Base-by-base conservation (phyloP, 1,140 invertebrate species). In the Dreissena polymorpha region DNA sequence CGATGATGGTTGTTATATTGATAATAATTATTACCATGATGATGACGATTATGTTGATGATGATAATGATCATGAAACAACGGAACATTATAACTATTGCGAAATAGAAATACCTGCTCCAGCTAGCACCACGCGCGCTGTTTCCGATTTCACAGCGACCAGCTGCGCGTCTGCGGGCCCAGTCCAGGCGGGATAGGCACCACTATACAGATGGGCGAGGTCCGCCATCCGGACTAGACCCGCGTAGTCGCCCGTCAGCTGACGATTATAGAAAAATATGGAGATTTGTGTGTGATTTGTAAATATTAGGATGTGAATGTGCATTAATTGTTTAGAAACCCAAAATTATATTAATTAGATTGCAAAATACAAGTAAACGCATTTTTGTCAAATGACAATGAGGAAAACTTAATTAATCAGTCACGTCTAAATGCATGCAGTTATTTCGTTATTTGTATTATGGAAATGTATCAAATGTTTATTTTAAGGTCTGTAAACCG, bases 151-250 rank as follows among this genome's bases (percentile, higher is more conserved):
- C 1, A 81, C 84, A 10, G 83, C 73, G 65, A 87, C 85, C 12
- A 88, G 55, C 39, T 78, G 80, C 5, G 83, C 87, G 57, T 88
- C 87, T 1, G 64, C 57, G 2, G 86, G 86, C 53, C 87, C 87
- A 81, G 83, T 86, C 87, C 87, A 88, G 6, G 84, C 82, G 0
- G 87, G 87, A 13, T 85, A 88, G 23, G 84, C 86, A 10, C 85
- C 86, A 10, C 78, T 67, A 64, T 86, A 88, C 21, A 78, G 21
- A 23, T 64, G 50, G 0, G 78, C 77, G 25, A 78, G 84, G 13
- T 86, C 84, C 13, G 75, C 73, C 25, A 84, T 84, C 13, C 72
- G 55, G 10, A 88, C 23, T 72, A 88, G 82, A 1, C 87, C 87
- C 27, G 70, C 27, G 53, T 83, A 88, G 73, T 88, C 87, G 2